Conservation (phyloP, 2,797 vertebrate species). For the Xyrichtys novacula region DNA sequence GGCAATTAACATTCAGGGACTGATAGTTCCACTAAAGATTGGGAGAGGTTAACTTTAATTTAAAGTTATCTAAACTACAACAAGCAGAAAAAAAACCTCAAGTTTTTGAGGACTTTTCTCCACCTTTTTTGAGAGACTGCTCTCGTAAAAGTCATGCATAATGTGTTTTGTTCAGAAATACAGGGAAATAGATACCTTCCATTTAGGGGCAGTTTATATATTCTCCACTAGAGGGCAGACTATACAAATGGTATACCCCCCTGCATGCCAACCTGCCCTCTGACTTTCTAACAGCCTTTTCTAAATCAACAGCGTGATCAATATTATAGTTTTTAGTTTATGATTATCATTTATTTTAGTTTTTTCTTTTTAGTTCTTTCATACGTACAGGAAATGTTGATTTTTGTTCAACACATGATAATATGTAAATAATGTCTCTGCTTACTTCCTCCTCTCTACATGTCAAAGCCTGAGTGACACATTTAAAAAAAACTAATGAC, state of each 20-base stretch:
- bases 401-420: background rate
- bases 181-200: background rate
- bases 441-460: background rate
- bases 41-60: conserved; percentile 3
- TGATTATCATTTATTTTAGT: no score
- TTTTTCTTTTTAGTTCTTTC: background rate
- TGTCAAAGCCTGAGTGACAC: background rate
- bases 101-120: background rate
- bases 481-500: background rate
- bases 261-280: background rate
- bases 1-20: background rate
- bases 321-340: no score
- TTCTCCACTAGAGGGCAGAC: conserved; percentile 70
- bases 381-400: background rate
- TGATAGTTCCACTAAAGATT: conserved; percentile 2
- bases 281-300: background rate
- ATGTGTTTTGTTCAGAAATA: background rate
- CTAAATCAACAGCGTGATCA: background rate
- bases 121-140: background rate
- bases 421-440: background rate
- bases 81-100: background rate
- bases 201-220: conserved; percentile 1
- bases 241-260: conserved; percentile 32
- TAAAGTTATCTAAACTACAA: background rate
- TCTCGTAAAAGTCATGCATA: background rate